These are phyloP conservation scores for Danio aesculapii DNA, from an alignment of 2,797 vertebrate species.

Conservation along the genomic window DNA sequence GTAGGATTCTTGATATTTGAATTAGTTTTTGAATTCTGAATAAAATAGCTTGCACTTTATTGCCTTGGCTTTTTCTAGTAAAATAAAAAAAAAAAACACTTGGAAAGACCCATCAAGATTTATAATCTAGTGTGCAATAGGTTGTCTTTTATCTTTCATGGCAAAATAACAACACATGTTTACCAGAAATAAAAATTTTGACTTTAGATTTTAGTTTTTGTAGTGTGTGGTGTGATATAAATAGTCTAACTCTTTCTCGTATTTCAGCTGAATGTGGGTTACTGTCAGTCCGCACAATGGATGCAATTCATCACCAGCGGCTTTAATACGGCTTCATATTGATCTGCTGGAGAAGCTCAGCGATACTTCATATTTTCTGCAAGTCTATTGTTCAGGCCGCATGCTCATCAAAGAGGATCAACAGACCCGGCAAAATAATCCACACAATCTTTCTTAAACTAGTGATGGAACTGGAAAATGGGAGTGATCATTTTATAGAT, in stretches of 20 bases:
- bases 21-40: no score
- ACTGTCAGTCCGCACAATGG: slow-evolving; percentile 51
- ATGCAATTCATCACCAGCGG: slow-evolving; percentile 50
- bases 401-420: slow-evolving; percentile 27
- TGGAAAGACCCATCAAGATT: no score
- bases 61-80: no score
- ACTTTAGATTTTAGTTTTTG: no score
- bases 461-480: neutral
- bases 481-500: neutral
- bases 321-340: slow-evolving; percentile 55
- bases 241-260: slow-evolving; percentile 25
- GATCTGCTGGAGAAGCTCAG: slow-evolving; percentile 43
- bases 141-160: no score
- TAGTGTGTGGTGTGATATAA: neutral
- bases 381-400: slow-evolving; percentile 38
- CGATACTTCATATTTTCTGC: slow-evolving; percentile 51
- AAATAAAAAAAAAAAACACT: no score
- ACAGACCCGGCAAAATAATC: slow-evolving; percentile 17
- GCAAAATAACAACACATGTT: no score
- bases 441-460: slow-evolving; percentile 16
- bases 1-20: no score
- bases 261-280: slow-evolving; percentile 43
- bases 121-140: no score
- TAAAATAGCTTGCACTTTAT: no score
- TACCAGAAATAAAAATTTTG: no score